Conservation (phyloP, 2,113 vertebrate species). For the Ptychochromis oligacanthus region DNA sequence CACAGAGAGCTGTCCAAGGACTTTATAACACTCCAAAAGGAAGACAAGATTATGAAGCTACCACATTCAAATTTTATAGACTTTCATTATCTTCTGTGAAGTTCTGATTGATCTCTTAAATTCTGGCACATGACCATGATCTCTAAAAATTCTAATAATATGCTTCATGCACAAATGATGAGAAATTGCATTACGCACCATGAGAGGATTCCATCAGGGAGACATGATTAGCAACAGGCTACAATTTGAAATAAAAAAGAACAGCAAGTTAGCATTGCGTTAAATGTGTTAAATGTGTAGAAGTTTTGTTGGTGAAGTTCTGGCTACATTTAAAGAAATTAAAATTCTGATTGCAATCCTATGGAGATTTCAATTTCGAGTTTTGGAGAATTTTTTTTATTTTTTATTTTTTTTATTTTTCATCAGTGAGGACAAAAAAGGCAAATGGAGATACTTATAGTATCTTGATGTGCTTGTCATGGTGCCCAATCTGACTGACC, state of each 20-base stretch:
- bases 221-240: neutral
- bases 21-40: neutral
- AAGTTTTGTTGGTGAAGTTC: neutral
- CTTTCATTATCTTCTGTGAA: neutral
- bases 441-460: neutral
- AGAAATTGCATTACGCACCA: neutral
- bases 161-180: conserved; percentile 17
- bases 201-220: conserved; percentile 2
- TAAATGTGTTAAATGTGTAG: neutral
- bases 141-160: conserved; percentile 21
- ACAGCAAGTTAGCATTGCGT: neutral
- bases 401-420: neutral
- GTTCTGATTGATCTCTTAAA: neutral
- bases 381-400: neutral
- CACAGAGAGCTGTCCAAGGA: conserved; percentile 13
- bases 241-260: neutral
- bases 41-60: neutral
- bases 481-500: neutral
- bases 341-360: neutral
- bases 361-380: neutral
- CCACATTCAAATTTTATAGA: conserved; percentile 10
- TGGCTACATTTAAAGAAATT: neutral
- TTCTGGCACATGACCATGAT: neutral
- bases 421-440: neutral
- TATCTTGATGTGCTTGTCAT: neutral